These are phyloP conservation scores for Cantharis rustica DNA, from an alignment of 2,888 invertebrate species.

Conservation along the genomic window DNA sequence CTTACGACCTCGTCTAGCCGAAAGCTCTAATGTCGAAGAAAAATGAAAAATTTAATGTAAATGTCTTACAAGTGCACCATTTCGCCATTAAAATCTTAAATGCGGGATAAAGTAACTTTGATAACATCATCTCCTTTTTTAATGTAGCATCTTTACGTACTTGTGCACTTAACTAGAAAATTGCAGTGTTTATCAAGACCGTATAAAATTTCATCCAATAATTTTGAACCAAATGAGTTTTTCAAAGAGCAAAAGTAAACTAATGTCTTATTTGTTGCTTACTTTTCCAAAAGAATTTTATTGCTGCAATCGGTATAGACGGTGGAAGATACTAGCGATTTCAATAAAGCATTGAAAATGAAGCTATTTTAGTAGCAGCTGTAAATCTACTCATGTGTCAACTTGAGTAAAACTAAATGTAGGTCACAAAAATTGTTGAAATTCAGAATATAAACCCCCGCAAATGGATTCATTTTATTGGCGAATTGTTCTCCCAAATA, in stretches of 20 bases:
- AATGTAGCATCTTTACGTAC: background rate
- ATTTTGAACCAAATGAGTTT: background rate
- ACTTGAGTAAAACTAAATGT: background rate
- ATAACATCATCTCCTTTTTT: background rate
- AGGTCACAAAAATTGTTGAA: background rate
- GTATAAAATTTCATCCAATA: background rate
- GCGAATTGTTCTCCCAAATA: background rate
- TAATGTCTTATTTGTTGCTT: background rate
- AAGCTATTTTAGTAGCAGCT: background rate
- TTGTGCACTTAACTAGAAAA: background rate
- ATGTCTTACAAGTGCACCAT: background rate
- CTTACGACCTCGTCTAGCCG: background rate
- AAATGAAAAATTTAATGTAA: background rate
- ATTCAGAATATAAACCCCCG: background rate
- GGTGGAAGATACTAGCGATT: background rate
- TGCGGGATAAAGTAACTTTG: background rate
- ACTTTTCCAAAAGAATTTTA: background rate
- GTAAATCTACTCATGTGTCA: background rate
- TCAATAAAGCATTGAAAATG: background rate
- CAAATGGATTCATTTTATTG: background rate
- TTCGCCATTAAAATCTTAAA: background rate
- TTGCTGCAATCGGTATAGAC: background rate
- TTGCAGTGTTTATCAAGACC: background rate
- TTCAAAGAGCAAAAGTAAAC: background rate
- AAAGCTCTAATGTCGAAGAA: background rate